Conservation (phyloP, 2,888 invertebrate genomes). For the Nineta flava region DNA sequence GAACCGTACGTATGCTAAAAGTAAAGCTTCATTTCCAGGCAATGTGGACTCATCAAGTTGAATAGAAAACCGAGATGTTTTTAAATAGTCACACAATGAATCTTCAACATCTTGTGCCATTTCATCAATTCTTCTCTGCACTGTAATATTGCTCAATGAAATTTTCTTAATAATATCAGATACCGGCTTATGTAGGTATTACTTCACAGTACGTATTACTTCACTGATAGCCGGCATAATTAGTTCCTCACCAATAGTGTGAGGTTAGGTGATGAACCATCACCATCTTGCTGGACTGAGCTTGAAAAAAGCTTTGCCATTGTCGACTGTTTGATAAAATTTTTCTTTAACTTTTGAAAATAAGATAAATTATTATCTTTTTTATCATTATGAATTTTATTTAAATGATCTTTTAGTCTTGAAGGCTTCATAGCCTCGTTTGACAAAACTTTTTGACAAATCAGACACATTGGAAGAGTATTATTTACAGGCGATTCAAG, state of each 20-base stretch:
- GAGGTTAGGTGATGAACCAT: constrained; percentile 15
- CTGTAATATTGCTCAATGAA: constrained; percentile 20
- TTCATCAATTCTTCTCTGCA: neutral
- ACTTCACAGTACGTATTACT: constrained; percentile 18
- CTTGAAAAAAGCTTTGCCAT: neutral
- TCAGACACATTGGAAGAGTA: neutral
- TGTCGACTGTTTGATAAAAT: neutral
- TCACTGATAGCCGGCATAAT: constrained; percentile 20
- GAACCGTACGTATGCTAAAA: no score
- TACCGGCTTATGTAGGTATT: constrained; percentile 18
- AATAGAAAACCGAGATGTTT: constrained; percentile 13
- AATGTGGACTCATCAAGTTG: no score
- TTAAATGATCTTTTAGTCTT: no score
- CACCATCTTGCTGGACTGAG: neutral
- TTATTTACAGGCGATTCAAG: neutral
- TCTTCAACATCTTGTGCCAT: constrained; percentile 10
- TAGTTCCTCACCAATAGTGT: constrained; percentile 19
- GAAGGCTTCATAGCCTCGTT: neutral
- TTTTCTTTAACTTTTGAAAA: neutral
- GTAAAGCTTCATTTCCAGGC: no score
- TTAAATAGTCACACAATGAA: constrained; percentile 9
- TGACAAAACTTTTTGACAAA: neutral
- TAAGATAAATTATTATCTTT: neutral
- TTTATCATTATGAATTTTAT: neutral
- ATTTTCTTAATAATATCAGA: constrained; percentile 17